Evolutionary conservation across 2,888 invertebrate genomes (phyloP).

Genomic region (Timema cristinae): DNA sequence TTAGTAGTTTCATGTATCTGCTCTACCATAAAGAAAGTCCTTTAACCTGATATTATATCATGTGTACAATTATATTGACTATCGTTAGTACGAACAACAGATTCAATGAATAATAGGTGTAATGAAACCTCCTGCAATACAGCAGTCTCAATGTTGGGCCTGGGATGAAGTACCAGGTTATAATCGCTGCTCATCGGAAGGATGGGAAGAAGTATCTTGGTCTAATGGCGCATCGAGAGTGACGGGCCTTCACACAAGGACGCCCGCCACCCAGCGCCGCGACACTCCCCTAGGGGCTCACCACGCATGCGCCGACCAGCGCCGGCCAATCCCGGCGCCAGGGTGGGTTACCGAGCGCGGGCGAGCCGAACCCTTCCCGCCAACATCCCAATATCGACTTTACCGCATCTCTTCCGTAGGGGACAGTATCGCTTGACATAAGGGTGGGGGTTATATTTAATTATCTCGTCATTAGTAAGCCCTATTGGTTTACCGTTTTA

Average conservation of each 20-base stretch:
- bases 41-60: too few relatives aligned
- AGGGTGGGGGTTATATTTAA: conserved; percentile 25
- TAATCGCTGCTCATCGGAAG: too few relatives aligned
- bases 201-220: too few relatives aligned
- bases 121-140: too few relatives aligned
- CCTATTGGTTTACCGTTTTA: conserved; percentile 21
- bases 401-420: conserved; percentile 21
- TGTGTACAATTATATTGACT: too few relatives aligned
- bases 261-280: conserved; percentile 10
- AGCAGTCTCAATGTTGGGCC: too few relatives aligned
- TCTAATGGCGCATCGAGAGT: too few relatives aligned
- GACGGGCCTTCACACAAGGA: not conserved
- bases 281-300: conserved; percentile 23
- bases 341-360: conserved; percentile 29
- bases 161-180: too few relatives aligned
- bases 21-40: too few relatives aligned
- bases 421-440: conserved; percentile 20
- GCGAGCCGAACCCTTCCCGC: conserved; percentile 27
- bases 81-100: too few relatives aligned
- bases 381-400: conserved; percentile 30
- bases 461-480: conserved; percentile 27
- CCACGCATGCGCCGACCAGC: conserved; percentile 24
- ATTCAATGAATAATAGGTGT: too few relatives aligned
- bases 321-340: conserved; percentile 27
- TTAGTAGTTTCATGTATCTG: too few relatives aligned